A percentile compares a stretch with the other conserved stretches of the same genome.
Conservation (phyloP, 2,113 vertebrate genomes). For the Herpailurus yagouaroundi region DNA sequence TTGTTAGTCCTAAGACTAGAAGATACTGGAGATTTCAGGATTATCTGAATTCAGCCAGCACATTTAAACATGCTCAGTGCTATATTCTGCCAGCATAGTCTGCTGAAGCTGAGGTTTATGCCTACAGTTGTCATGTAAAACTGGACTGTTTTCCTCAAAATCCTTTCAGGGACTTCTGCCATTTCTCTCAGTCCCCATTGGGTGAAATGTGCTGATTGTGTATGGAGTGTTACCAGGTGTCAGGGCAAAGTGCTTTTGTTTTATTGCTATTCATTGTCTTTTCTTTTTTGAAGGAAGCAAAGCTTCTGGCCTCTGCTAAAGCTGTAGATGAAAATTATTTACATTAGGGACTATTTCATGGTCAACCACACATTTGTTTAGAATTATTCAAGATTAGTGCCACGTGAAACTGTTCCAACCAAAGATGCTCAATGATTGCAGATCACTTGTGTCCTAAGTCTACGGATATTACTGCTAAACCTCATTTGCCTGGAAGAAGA, state of each 20-base stretch:
- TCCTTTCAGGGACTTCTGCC: neutral
- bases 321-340: neutral
- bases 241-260: neutral
- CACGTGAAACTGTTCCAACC: neutral
- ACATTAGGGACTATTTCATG: neutral
- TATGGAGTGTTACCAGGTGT: neutral
- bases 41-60: neutral
- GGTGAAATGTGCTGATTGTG: neutral
- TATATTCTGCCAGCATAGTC: neutral
- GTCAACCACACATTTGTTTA: neutral
- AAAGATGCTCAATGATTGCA: neutral
- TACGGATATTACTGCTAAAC: neutral
- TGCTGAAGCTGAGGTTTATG: neutral
- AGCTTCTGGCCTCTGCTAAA: neutral
- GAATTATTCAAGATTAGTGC: neutral
- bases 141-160: neutral
- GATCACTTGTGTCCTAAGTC: neutral
- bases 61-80: neutral
- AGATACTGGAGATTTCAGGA: neutral
- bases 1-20: neutral
- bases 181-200: neutral
- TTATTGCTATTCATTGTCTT: neutral
- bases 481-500: neutral
- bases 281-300: neutral
- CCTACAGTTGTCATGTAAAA: neutral